Evolutionary conservation across 1,140 invertebrate species (phyloP).

Genomic region (Temnothorax nylanderi): DNA sequence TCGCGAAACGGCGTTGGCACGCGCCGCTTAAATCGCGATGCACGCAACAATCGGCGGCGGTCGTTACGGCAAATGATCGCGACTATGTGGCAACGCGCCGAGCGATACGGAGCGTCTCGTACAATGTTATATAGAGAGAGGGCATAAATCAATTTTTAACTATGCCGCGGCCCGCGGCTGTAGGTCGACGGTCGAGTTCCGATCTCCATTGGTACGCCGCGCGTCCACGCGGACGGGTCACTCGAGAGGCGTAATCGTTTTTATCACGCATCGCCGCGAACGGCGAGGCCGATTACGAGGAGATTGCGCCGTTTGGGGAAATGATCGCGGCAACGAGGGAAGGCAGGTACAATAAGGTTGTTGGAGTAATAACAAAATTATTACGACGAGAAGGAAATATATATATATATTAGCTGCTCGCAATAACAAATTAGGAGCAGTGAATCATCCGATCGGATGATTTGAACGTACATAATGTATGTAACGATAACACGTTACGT

Average conservation of each 20-base stretch:
- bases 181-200: slow-evolving; percentile 44
- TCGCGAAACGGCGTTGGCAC: slow-evolving; percentile 32
- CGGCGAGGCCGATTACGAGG: not conserved
- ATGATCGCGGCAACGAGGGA: not conserved
- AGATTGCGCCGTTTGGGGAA: slow-evolving; percentile 8
- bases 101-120: not conserved
- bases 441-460: not conserved
- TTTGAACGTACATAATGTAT: too few species aligned
- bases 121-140: not conserved
- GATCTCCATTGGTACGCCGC: not conserved
- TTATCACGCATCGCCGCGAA: not conserved
- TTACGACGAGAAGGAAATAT: not conserved
- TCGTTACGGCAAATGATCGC: slow-evolving; percentile 42
- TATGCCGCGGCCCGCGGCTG: not conserved
- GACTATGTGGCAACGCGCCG: slow-evolving; percentile 20
- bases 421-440: too few species aligned
- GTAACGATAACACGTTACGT: not conserved
- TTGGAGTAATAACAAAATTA: not conserved
- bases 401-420: too few species aligned
- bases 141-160: slow-evolving; percentile 54
- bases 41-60: slow-evolving; percentile 41
- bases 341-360: not conserved
- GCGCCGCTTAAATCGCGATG: slow-evolving; percentile 49
- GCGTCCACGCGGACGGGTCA: not conserved
- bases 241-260: not conserved